Base-by-base conservation (phyloP, 2,113 vertebrate genomes). In the Coracopsis vasa region DNA sequence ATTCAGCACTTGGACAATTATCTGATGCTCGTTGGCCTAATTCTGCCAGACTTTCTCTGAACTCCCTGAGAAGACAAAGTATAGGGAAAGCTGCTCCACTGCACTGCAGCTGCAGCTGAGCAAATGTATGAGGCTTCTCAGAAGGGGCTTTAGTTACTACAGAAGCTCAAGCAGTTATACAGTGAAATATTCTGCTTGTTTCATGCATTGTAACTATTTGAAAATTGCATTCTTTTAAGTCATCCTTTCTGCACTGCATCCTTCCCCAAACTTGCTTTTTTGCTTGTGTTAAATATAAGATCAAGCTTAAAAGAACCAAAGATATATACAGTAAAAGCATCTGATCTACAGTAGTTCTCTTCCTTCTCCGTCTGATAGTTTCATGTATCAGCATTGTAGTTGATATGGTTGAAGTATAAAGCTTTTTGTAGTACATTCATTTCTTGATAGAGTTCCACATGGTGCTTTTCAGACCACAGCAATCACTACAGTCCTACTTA, bases 21-120 rank as follows among this genome's bases (percentile, higher is more conserved):
- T 85, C 80, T 94, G 86, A 93, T 89, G 93, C 86, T 95, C 6
- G 0, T 54, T 97, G 95, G 90, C 96, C 97, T 97, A 33, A 79
- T 96, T 97, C 89, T 97, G 88, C 95, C 81, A 94, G 66, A 41
- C 66, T 45, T 82, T 86, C 44, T 70, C 61, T 1, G 0, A 56
- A 9, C 54, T 89, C 44, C 61, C 91, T 45, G 70, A 39, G 86
- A 75, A 75, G 62, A 61, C 11, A 51, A 78, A 71, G 48, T n/a
- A 1, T 1, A 45, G 64, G 42, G 65, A 65, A 91, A 83, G 80
- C 64, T 9, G 4, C 53, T 92, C 58, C 23, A 9, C 50, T 10
- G 37, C 56, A 45, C 51, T 78, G 75, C 90, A 85, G 81, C 81
- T 64, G 78, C 4, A 0, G 77, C 87, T 25, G 5, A 50, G 47